Evolutionary conservation across 2,888 invertebrate genomes (phyloP).

Genomic region (Augiades crinisus): DNA sequence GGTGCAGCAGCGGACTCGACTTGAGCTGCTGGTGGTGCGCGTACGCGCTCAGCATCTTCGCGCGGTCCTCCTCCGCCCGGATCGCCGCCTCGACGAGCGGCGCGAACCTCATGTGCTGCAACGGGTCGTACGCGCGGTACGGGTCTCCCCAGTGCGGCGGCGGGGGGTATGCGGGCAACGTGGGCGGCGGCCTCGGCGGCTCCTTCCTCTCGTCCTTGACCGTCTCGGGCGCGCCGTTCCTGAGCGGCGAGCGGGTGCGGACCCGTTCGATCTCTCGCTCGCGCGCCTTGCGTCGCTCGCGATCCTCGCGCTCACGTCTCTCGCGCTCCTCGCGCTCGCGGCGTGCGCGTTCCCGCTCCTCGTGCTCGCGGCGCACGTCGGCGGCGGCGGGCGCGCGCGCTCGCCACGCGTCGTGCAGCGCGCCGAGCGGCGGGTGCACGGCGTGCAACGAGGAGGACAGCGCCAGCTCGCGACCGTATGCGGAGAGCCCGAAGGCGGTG

Average conservation of each 20-base stretch:
- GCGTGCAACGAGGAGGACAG: constrained; percentile 66
- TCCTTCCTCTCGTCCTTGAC: constrained; percentile 76
- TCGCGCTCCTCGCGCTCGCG: constrained; percentile 84
- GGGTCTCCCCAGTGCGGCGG: constrained; percentile 85
- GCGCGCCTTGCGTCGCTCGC: constrained; percentile 80
- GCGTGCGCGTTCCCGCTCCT: constrained; percentile 77
- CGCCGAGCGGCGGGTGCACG: constrained; percentile 65
- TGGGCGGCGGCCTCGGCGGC: constrained; percentile 66
- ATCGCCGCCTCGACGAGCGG: constrained; percentile 90
- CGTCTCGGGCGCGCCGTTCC: constrained; percentile 83
- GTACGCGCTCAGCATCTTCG: constrained; percentile 88
- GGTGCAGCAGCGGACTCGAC: constrained; percentile 69
- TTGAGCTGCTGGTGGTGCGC: constrained; percentile 82
- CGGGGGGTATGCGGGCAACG: constrained; percentile 78
- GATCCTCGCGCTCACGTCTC: constrained; percentile 80
- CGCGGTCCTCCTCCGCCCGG: constrained; percentile 89
- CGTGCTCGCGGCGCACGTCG: constrained; percentile 65
- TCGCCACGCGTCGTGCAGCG: constrained; percentile 73
- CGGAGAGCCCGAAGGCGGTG: constrained; percentile 86
- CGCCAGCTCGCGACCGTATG: constrained; percentile 85
- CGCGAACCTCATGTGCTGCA: constrained; percentile 86
- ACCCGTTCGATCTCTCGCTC: constrained; percentile 82
- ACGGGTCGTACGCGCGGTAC: constrained; percentile 87
- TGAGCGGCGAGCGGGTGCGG: constrained; percentile 87
- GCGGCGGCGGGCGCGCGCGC: constrained; percentile 49